Base-by-base conservation (phyloP, 2,113 vertebrate species). In the Prunella himalayana region DNA sequence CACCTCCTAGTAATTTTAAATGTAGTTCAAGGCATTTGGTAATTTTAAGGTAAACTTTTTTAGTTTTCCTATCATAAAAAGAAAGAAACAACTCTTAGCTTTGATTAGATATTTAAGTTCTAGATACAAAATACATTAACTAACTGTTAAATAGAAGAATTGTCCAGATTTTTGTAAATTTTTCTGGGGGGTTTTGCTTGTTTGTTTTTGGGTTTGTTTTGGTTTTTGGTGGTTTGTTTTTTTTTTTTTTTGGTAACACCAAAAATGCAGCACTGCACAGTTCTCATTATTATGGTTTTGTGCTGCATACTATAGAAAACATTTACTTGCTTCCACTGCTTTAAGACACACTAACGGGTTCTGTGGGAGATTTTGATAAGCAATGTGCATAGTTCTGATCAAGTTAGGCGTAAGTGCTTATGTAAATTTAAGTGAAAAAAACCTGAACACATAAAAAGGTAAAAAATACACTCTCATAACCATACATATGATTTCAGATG, bases 101-200 rank as follows among this genome's bases (percentile, higher is more conserved):
- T 60, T 72, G 10, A n/a, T 71, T 82, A 35, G 10, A 1, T 64
- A 61, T 60, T 68, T 90, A n/a, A 30, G 8, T 80, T 53, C 19
- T 60, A 75, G 44, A 75, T 20, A 37, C 0, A 82, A 75, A 76
- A 65, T 11, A 5, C 7, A 70, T n/a, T 49, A 82, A 76, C 4
- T 33, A 33, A 61, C 47, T 69, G 14, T 6, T 64, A 72, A 64
- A 68, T 37, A 60, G 14, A 66, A 59, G 3, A 20, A 54, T 76
- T 31, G 3, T 23, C 56, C 33, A 82, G 13, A 21, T 49, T 82
- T 75, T 70, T 61, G 4, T 7, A 27, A 51, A 1, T 33, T 78
- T 63, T 23, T 8, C 33, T 10, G 7, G 6, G 30, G 15, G 25
- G 4, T 1, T 2, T 3, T 53, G 7, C 15, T 45, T n/a, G 1